These are phyloP conservation scores for Brachyptera putata DNA, from an alignment of 2,888 invertebrate species.

Conservation along the genomic window DNA sequence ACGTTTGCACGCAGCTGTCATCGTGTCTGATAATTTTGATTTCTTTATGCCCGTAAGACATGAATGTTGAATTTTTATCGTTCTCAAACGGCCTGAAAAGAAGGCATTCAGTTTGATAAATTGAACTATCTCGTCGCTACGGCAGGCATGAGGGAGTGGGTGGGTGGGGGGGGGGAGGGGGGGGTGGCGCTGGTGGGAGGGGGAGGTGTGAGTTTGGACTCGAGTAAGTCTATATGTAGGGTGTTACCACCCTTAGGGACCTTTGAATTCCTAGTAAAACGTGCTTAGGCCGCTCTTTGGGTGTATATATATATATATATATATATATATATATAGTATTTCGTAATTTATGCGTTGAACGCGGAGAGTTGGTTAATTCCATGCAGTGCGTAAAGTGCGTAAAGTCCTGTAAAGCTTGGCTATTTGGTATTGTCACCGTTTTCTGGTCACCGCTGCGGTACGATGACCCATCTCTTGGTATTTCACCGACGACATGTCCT, in stretches of 20 bases:
- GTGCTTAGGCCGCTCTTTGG: slow-evolving; percentile 3
- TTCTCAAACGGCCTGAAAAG: slow-evolving; percentile 3
- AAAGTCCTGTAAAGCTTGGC: not conserved
- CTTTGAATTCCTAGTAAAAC: slow-evolving; percentile 5
- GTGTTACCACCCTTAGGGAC: not conserved
- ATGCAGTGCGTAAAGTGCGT: no score
- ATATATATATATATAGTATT: no score
- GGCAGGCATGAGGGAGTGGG: not conserved
- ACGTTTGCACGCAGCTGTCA: no score
- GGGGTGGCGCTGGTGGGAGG: not conserved
- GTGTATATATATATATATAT: no score
- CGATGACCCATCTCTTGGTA: slow-evolving; percentile 2
- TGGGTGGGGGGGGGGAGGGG: not conserved
- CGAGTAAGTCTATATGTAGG: not conserved
- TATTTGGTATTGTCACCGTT: not conserved
- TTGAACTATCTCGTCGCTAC: not conserved
- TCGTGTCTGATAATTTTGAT: not conserved
- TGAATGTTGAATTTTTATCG: slow-evolving; percentile 15
- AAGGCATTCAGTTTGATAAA: slow-evolving; percentile 2
- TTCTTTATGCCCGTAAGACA: not conserved
- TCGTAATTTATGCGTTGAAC: slow-evolving; percentile 6
- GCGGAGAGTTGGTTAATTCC: slow-evolving; percentile 4
- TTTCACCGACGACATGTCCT: not conserved
- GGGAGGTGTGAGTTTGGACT: not conserved
- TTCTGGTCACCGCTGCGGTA: not conserved